A percentile compares a stretch with the other conserved stretches of the same genome.
Evolutionary conservation across 2,113 vertebrate genomes (phyloP).

Genomic region (Dromas ardeola): DNA sequence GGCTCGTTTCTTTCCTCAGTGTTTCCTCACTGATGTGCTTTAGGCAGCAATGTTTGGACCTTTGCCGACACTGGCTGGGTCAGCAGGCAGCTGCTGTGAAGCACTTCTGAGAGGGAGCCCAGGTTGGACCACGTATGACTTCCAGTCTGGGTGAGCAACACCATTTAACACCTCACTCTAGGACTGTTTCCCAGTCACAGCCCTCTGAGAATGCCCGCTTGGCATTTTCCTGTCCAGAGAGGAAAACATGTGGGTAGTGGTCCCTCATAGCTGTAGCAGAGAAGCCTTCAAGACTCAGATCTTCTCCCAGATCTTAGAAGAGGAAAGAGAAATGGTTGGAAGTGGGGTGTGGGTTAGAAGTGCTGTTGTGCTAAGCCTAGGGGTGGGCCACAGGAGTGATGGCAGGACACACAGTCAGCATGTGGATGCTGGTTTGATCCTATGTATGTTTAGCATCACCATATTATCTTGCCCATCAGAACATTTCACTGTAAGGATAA

Average conservation of each 20-base stretch:
- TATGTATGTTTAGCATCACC: background rate
- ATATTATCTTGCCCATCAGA: background rate
- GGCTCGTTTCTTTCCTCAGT: background rate
- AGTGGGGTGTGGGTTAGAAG: background rate
- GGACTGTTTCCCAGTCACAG: background rate
- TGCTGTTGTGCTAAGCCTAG: background rate
- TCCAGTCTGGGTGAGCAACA: background rate
- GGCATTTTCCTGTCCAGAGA: background rate
- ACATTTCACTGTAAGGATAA: background rate
- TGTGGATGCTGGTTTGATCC: background rate
- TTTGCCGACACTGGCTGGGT: background rate
- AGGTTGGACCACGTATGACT: fast-evolving
- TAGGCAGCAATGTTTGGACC: background rate
- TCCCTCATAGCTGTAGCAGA: background rate
- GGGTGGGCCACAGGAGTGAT: background rate
- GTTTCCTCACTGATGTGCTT: background rate
- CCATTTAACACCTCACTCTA: background rate
- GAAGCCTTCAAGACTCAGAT: background rate
- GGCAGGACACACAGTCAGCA: background rate
- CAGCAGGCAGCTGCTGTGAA: background rate
- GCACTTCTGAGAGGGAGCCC: background rate
- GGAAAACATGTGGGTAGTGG: background rate
- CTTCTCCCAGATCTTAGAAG: background rate
- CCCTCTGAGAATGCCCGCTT: background rate
- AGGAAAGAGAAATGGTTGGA: background rate